These are phyloP conservation scores for Mus spicilegus DNA, from an alignment of 2,113 vertebrate genomes.

Conservation along the genomic window DNA sequence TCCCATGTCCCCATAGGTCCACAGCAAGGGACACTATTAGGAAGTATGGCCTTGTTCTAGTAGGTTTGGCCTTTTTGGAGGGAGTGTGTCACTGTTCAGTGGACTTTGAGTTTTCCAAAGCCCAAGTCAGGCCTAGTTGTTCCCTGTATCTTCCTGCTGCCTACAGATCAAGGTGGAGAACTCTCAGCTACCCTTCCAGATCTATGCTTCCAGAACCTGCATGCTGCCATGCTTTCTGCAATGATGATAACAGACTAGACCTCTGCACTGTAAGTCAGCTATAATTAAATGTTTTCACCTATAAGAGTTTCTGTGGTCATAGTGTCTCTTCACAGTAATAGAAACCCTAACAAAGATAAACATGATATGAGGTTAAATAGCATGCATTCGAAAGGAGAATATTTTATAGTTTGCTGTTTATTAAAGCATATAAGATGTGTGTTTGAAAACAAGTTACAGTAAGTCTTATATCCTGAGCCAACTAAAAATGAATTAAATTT, in stretches of 20 bases:
- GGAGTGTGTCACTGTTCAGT: not conserved
- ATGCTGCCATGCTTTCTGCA: not conserved
- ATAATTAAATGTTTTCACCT: not conserved
- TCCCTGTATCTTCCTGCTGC: not conserved
- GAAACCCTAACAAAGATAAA: not conserved
- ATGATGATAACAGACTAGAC: not conserved
- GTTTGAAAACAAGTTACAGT: slow-evolving; percentile 28
- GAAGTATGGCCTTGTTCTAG: not conserved
- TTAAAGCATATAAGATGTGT: not conserved
- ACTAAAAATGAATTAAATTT: slow-evolving; percentile 37
- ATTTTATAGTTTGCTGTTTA: not conserved
- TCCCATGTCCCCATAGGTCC: not conserved
- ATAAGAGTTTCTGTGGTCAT: not conserved
- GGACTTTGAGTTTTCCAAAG: not conserved
- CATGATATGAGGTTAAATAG: not conserved
- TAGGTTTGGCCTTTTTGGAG: not conserved
- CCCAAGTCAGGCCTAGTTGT: not conserved
- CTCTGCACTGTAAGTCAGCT: not conserved
- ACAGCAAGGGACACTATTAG: not conserved
- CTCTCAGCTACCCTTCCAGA: not conserved
- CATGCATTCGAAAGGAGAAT: not conserved
- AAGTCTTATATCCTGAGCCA: not conserved
- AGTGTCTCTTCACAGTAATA: not conserved
- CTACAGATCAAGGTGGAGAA: not conserved
- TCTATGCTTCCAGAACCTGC: not conserved